phyloP scores from a whole-genome alignment of 2,888 invertebrate species.

The Agrilus mali region DNA sequence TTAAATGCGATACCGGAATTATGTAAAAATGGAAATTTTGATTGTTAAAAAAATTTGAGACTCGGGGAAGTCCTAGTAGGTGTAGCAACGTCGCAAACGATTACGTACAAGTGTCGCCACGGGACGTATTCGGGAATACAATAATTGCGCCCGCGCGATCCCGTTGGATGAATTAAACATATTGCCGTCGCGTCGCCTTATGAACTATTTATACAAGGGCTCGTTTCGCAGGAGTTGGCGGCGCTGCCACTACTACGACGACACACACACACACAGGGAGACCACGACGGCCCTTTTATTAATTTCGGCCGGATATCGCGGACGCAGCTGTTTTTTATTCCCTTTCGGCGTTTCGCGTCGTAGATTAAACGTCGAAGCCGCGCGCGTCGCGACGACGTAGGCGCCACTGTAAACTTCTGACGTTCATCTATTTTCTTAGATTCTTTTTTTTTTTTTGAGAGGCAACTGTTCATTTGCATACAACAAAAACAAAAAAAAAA shows the following conservation, averaged over 20 bases:
- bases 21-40: too few species aligned
- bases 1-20: too few species aligned
- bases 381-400: slow-evolving; percentile 2
- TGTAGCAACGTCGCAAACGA: slow-evolving; percentile 30
- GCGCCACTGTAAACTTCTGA: slow-evolving; percentile 4
- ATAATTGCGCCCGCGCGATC: slow-evolving; percentile 33
- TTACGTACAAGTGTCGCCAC: slow-evolving; percentile 52
- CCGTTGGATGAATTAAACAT: slow-evolving; percentile 29
- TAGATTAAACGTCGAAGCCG: too few species aligned
- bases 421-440: not conserved
- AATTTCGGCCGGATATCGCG: slow-evolving; percentile 21
- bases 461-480: too few species aligned
- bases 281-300: slow-evolving; percentile 16
- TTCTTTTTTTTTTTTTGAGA: too few species aligned
- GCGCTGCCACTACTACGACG: not conserved
- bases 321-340: slow-evolving; percentile 20
- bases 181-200: slow-evolving; percentile 18
- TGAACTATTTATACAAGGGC: slow-evolving; percentile 18
- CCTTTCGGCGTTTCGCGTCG: not conserved
- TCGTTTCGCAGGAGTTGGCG: slow-evolving; percentile 14
- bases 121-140: slow-evolving; percentile 37
- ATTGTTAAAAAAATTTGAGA: too few species aligned
- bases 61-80: too few species aligned
- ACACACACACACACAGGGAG: not conserved
- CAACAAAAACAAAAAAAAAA: too few species aligned